Evolutionary conservation across 2,888 invertebrate genomes (phyloP), one percentile per base, ranked within the genome.

Genomic region (Polyommatus iphigenia): DNA sequence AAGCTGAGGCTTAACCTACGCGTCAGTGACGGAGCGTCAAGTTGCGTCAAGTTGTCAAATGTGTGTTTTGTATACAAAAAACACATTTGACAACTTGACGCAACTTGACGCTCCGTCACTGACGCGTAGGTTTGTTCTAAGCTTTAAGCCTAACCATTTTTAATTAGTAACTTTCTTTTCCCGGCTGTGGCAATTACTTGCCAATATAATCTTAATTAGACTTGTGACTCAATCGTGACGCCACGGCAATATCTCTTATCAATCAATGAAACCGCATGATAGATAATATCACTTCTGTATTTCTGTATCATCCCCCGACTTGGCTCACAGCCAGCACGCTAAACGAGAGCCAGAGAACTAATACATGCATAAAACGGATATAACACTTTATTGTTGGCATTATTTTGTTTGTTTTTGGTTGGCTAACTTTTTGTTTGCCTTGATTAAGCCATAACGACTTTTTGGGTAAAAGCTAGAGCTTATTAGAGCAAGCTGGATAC

Each of bases 351-450:
- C 67, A 67, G 24, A 67, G 67, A 32, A 67, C 15, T 67, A 29
- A 67, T 67, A 32, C 29, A 67, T 67, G 67, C 29, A 67, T 67
- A 67, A 32, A 67, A 67, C 67, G 24, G 29, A 67, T 67, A 67
- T 32, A 29, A 32, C 29, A 67, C 67, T 67, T 67, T 29, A 29
- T 67, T 67, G 67, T 18, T 32, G 29, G 15, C 6, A 29, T 67
- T 67, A 67, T 67, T 67, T 67, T 29, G 67, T 67, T 67, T 32
- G 29, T 29, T 32, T 32, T 15, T 29, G 67, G 67, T 67, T 29
- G 24, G 29, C 24, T 67, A 67, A 32, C 67, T 67, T 67, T 67
- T 67, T 67, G 67, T 67, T 67, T 67, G 67, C 29, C 59, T 24
- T 67, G 29, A 67, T 67, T 67, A 67, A 67, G 67, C 67, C 32